These are phyloP conservation scores for Zenarchopterus dispar DNA, from an alignment of 2,797 vertebrate genomes.

Conservation along the genomic window DNA sequence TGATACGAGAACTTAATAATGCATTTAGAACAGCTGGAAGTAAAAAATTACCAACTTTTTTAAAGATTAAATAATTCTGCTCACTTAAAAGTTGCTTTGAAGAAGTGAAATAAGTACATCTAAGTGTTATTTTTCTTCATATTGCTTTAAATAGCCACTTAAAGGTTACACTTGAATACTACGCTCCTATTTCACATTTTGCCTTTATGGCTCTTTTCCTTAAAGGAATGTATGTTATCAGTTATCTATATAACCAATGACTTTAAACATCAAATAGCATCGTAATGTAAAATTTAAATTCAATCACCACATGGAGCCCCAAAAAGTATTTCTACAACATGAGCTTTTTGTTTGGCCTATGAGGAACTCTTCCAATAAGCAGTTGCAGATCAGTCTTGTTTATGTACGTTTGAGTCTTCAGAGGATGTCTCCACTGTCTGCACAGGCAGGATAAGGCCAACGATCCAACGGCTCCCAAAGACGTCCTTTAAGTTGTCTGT, in stretches of 20 bases:
- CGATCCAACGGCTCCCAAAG: conserved; percentile 93
- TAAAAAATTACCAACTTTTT: neutral
- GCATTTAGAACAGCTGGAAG: conserved; percentile 23
- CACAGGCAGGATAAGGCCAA: conserved; percentile 92
- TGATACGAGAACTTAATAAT: conserved; percentile 21
- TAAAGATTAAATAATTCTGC: conserved; percentile 19
- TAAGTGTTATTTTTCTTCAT: conserved; percentile 31
- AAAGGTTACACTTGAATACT: conserved; percentile 41
- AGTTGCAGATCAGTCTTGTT: conserved; percentile 74
- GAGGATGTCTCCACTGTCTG: conserved; percentile 84
- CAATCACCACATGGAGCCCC: conserved; percentile 11
- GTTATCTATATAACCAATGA: conserved; percentile 37
- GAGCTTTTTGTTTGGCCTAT: conserved; percentile 21
- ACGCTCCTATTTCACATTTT: conserved; percentile 41
- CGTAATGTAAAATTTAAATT: conserved; percentile 29
- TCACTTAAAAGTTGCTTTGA: neutral
- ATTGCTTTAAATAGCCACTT: conserved; percentile 50
- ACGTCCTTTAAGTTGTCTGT: conserved; percentile 92
- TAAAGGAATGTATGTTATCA: conserved; percentile 60
- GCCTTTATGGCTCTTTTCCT: conserved; percentile 69
- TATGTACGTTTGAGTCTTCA: conserved; percentile 71
- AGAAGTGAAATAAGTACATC: neutral
- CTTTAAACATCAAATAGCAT: conserved; percentile 49
- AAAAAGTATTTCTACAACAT: conserved; percentile 28
- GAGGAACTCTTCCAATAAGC: neutral